Conservation (phyloP, 1,140 invertebrate genomes). For the Cydia fagiglandana region DNA sequence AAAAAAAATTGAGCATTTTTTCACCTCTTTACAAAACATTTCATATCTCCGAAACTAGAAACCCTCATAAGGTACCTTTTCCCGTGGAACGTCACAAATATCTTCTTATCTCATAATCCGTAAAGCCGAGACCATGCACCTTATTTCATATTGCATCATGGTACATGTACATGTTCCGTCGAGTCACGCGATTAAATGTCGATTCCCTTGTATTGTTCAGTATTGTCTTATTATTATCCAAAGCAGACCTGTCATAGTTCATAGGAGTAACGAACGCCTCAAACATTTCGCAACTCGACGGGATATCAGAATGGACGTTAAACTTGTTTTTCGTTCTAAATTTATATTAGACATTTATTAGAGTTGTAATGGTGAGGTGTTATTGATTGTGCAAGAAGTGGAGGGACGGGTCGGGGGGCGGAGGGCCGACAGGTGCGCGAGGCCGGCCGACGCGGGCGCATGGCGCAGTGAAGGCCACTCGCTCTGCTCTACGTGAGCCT, state of each 20-base stretch:
- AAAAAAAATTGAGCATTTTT: no score
- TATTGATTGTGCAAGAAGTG: conserved; percentile 50
- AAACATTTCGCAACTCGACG: conserved; percentile 57
- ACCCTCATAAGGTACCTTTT: no score
- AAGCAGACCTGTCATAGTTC: conserved; percentile 64
- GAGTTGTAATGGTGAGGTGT: conserved; percentile 45
- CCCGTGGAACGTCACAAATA: no score
- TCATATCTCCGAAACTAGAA: no score
- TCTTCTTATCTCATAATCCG: neutral
- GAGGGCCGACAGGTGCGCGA: conserved; percentile 56
- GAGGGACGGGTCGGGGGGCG: conserved; percentile 36
- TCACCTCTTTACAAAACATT: no score
- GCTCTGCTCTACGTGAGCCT: conserved; percentile 53
- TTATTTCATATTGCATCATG: conserved; percentile 57
- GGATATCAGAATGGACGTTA: conserved; percentile 40
- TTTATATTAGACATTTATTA: conserved; percentile 44
- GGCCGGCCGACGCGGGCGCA: conserved; percentile 53
- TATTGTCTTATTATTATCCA: conserved; percentile 63
- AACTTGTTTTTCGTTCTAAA: conserved; percentile 26
- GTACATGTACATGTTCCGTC: conserved; percentile 56
- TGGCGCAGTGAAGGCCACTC: conserved; percentile 53
- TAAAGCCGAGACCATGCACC: conserved; percentile 40
- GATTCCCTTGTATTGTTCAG: conserved; percentile 63
- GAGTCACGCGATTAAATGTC: conserved; percentile 66
- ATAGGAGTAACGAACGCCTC: conserved; percentile 58